Evolutionary conservation across 2,888 invertebrate genomes (phyloP).

Genomic region (Rhagophthalmus giganteus): DNA sequence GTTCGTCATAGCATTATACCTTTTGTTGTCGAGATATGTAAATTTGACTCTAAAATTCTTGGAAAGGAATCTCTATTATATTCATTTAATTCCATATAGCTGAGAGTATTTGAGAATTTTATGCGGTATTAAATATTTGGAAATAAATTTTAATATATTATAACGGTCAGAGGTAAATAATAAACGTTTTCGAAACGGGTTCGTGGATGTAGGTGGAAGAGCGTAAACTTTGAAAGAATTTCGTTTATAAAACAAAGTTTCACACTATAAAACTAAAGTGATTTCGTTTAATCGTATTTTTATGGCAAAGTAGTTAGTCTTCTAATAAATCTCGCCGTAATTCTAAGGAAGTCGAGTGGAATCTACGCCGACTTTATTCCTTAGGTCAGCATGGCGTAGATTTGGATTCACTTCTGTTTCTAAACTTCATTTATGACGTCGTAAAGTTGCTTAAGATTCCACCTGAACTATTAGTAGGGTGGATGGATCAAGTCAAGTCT

Average conservation of each 20-base stretch:
- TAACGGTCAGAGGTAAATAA: constrained; percentile 15
- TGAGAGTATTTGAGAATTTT: constrained; percentile 35
- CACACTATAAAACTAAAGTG: constrained; percentile 14
- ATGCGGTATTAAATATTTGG: constrained; percentile 37
- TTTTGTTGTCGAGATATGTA: constrained; percentile 20
- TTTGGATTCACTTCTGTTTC: constrained; percentile 23
- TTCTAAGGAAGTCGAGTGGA: constrained; percentile 7
- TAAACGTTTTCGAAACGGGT: background rate
- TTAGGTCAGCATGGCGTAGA: constrained; percentile 15
- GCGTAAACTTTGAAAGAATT: constrained; percentile 1
- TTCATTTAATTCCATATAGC: constrained; percentile 27
- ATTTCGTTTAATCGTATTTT: constrained; percentile 20
- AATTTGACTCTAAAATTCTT: constrained; percentile 21
- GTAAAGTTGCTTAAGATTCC: constrained; percentile 23
- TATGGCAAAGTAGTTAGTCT: constrained; percentile 17
- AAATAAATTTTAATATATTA: constrained; percentile 34
- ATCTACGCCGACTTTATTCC: constrained; percentile 15
- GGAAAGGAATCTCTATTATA: constrained; percentile 34
- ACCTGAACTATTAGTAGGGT: constrained; percentile 21
- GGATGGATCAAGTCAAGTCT: constrained; percentile 13
- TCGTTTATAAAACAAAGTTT: constrained; percentile 16
- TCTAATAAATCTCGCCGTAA: constrained; percentile 22
- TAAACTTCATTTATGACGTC: constrained; percentile 26
- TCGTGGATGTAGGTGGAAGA: no score
- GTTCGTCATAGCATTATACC: constrained; percentile 13